Evolutionary conservation across 1,140 invertebrate species (phyloP), one percentile per base, ranked within the genome.

Genomic region (Psilanteris sp.): DNA sequence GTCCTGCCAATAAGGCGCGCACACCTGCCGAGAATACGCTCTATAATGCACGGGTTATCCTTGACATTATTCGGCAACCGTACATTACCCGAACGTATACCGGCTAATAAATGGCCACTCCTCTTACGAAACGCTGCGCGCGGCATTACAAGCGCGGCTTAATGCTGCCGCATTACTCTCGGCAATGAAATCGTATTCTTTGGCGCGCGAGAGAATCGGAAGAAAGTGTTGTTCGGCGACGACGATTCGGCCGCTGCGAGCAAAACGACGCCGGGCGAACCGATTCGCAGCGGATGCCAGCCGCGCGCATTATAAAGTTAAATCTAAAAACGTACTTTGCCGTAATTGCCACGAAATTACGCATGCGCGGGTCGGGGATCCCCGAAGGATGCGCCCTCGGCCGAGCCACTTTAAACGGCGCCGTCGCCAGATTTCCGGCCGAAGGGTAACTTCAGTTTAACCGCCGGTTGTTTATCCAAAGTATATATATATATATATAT

Each of bases 11-110:
- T 75, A 52, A 43, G 16, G 15, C 39, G 15, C 27, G 67, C 66
- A 77, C 82, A 85, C 80, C 82, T 85, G 83, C 79, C 79, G 61
- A 14, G 50, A 39, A 64, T 39, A 61, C 39, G 32, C 43, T 64
- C 66, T 71, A 74, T 75, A 83, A 81, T 81, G 72, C 78, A 81
- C 82, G 77, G 50, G 81, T 84, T 83, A 84, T 83, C 83, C 84
- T 86, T 87, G 85, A 84, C 83, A 85, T 85, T 85, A 83, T 85
- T 84, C 67, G 77, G 68, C 66, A 67, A 79, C 72, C 77, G 76
- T 78, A 70, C 79, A 61, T 82, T 84, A 81, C 67, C 68, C 71
- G 76, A 79, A 62, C 74, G 62, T 50, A 61, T 36, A 44, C 55
- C 55, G 55, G 43, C 57, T 75, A 75, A 74, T 78, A 77, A 78